These are phyloP conservation scores for Ctenochaetus hawaiiensis DNA, from an alignment of 2,797 vertebrate species.

Conservation along the genomic window DNA sequence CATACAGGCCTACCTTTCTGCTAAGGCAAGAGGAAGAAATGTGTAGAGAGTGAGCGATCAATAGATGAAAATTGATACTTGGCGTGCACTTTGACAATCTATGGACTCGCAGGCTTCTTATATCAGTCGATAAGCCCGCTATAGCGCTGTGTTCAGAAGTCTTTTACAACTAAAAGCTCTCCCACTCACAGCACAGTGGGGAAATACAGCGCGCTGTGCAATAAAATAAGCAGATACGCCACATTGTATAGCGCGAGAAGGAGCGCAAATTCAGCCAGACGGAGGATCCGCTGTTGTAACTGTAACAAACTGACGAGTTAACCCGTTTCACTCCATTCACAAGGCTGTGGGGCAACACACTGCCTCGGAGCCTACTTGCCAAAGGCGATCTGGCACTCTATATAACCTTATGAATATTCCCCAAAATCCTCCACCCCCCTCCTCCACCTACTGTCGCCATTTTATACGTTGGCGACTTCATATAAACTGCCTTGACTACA, in stretches of 20 bases:
- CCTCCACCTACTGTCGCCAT: constrained; percentile 89
- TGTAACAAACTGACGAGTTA: constrained; percentile 85
- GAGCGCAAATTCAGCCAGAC: constrained; percentile 66
- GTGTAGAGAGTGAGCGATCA: constrained; percentile 51
- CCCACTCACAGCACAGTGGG: constrained; percentile 45
- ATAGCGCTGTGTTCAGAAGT: constrained; percentile 57
- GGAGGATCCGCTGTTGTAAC: constrained; percentile 73
- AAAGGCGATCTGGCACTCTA: constrained; percentile 70
- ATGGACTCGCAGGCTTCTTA: constrained; percentile 23
- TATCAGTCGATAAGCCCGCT: constrained; percentile 27
- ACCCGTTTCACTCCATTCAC: constrained; percentile 81
- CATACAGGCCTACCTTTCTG: constrained; percentile 73
- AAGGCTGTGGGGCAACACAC: constrained; percentile 73
- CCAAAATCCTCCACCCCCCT: constrained; percentile 78
- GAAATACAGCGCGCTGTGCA: constrained; percentile 77
- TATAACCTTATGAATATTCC: constrained; percentile 80
- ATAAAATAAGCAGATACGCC: constrained; percentile 82
- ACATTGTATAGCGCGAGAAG: constrained; percentile 80
- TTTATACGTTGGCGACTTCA: constrained; percentile 90
- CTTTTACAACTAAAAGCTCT: constrained; percentile 65
- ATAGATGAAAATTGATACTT: constrained; percentile 56
- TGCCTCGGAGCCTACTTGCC: constrained; percentile 62
- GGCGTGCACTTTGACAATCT: constrained; percentile 52
- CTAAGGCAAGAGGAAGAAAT: constrained; percentile 53
- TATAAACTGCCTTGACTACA: constrained; percentile 83